Evolutionary conservation across 2,888 invertebrate genomes (phyloP).

Genomic region (Mantis religiosa): DNA sequence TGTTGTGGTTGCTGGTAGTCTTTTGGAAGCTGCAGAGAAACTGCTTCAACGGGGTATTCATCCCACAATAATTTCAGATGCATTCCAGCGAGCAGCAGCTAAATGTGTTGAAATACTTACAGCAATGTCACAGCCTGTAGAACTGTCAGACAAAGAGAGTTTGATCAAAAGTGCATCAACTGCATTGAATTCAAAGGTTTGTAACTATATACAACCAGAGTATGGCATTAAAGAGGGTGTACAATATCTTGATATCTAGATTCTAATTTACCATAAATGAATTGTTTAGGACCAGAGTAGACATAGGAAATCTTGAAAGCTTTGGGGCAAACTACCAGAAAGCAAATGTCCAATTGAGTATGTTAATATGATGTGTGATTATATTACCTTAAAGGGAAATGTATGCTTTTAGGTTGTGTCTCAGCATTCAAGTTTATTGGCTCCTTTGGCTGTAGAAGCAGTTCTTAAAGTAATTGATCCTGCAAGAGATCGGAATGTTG

Average conservation of each 20-base stretch:
- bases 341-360: not conserved
- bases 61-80: conserved; percentile 94
- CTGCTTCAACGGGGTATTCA: conserved; percentile 92
- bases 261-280: too few species aligned
- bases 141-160: conserved; percentile 80
- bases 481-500: conserved; percentile 71
- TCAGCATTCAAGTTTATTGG: conserved; percentile 91
- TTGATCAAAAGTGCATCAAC: conserved; percentile 95
- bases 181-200: conserved; percentile 89
- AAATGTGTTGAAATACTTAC: conserved; percentile 74
- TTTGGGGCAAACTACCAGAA: too few species aligned
- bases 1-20: conserved; percentile 93
- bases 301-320: too few species aligned
- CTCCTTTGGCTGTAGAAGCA: conserved; percentile 96
- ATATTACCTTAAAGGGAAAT: not conserved
- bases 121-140: conserved; percentile 80
- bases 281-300: too few species aligned
- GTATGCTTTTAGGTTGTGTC: conserved; percentile 71
- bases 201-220: not conserved
- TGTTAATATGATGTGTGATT: not conserved
- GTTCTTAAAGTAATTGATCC: conserved; percentile 81
- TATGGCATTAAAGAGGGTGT: too few species aligned
- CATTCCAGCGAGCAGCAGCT: conserved; percentile 83
- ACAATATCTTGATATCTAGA: too few species aligned
- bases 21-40: conserved; percentile 91